These are phyloP conservation scores for Sitophilus oryzae DNA, from an alignment of 1,140 invertebrate species.

Conservation along the genomic window DNA sequence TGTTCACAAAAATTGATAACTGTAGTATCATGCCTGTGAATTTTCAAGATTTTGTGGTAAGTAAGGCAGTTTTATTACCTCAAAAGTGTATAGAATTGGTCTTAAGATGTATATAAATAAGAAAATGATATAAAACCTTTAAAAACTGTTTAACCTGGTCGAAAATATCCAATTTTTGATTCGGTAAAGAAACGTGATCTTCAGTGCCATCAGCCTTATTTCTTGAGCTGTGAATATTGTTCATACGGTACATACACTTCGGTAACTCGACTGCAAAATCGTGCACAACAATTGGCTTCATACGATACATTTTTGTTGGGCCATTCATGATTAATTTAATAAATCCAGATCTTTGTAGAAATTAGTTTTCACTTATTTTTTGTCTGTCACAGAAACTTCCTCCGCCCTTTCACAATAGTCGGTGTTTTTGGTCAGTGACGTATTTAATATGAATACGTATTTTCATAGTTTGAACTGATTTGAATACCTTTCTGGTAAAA, in stretches of 20 bases:
- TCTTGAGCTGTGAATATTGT: conserved; percentile 50
- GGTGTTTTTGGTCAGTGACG: not conserved
- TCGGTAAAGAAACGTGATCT: conserved; percentile 42
- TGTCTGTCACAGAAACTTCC: not conserved
- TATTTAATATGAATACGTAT: no score
- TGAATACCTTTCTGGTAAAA: no score
- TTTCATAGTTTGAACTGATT: no score
- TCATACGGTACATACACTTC: conserved; percentile 58
- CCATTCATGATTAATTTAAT: conserved; percentile 29
- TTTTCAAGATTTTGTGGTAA: conserved; percentile 36
- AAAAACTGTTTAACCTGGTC: conserved; percentile 65
- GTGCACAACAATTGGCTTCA: conserved; percentile 50
- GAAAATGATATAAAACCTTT: conserved; percentile 51
- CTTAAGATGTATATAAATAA: conserved; percentile 18
- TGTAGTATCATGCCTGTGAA: conserved; percentile 41
- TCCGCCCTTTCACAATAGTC: conserved; percentile 8
- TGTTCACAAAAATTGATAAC: conserved; percentile 44
- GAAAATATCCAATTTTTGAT: conserved; percentile 52
- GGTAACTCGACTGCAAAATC: conserved; percentile 46
- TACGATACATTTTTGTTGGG: conserved; percentile 49
- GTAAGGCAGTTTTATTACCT: conserved; percentile 19
- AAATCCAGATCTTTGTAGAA: not conserved
- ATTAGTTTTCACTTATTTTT: not conserved
- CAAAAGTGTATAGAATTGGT: conserved; percentile 14
- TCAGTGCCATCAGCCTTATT: conserved; percentile 30